Evolutionary conservation across 2,113 vertebrate species (phyloP), one percentile per base, ranked within the genome.

Genomic region (Pyrgilauda ruficollis): DNA sequence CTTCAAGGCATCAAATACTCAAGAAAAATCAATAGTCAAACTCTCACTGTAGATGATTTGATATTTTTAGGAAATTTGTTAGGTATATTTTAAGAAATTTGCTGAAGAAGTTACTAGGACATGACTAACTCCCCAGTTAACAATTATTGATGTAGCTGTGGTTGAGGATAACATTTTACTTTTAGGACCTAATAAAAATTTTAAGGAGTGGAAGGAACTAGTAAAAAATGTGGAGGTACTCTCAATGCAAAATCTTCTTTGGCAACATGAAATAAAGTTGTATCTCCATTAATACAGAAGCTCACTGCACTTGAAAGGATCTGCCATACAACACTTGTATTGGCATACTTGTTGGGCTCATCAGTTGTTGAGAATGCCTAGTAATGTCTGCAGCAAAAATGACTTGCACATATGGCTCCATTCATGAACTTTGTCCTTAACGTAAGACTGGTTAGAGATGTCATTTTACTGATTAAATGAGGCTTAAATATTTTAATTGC

Each of bases 121-220:
- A 21, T 53, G 24, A 16, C 21, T 88, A 0, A 0, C 13, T 7
- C 8, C 4, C 4, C 23, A 20, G 4, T 44, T 93, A 41, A 30
- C 19, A 87, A 2, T 55, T 82, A 24, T 21, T 84, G 43, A n/a
- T 49, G 16, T 1, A 58, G n/a, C 10, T 70, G 10, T 75, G 27
- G 13, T 37, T 70, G 33, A 75, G 19, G 31, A 39, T 9, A n/a
- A 28, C 1, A 11, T 52, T 86, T 83, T 39, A 46, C 13, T 74
- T 81, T 81, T 55, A 58, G 19, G n/a, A 10, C 9, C 5, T 44
- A 52, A 64, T 52, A 53, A 80, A 80, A 69, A 47, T 62, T 74
- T 87, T 52, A 30, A 18, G 26, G 33, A 61, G 10, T 66, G 27
- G 43, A 89, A 92, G 18, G 10, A 55, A 55, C 9, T 64, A 30